Evolutionary conservation across 2,113 vertebrate species (phyloP).

Genomic region (Pedionomus torquatus): DNA sequence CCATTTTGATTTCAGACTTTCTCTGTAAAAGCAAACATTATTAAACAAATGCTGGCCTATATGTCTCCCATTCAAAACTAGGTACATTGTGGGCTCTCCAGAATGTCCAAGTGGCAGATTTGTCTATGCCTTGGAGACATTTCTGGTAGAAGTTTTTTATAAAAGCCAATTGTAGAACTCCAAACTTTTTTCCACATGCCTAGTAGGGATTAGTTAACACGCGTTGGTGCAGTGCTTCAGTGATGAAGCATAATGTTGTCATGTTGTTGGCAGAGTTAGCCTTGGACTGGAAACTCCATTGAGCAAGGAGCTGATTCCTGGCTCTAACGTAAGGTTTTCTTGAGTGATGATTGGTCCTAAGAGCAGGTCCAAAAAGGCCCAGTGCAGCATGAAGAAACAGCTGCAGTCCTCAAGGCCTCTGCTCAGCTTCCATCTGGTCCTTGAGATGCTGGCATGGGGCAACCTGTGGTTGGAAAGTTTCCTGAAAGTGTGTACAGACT

Average conservation of each 20-base stretch:
- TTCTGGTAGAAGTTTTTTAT: background rate
- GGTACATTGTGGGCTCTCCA: background rate
- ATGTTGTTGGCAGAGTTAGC: background rate
- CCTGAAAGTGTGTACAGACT: background rate
- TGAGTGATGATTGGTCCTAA: background rate
- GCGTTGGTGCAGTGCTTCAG: background rate
- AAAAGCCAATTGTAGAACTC: background rate
- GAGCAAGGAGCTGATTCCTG: background rate
- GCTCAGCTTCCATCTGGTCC: background rate
- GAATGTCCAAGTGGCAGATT: background rate
- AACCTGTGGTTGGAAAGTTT: background rate
- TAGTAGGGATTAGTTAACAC: slow-evolving; percentile 6
- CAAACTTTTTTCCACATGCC: background rate
- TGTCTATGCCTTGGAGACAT: background rate
- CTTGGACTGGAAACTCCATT: background rate
- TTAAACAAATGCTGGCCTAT: background rate
- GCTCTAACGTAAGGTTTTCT: background rate
- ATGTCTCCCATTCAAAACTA: background rate
- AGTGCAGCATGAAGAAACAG: background rate
- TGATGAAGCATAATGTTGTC: background rate
- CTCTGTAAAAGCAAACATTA: background rate
- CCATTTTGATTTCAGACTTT: background rate
- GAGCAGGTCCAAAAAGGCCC: background rate
- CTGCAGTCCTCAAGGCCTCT: background rate
- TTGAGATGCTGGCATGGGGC: background rate